Conservation (phyloP, 2,888 invertebrate species). For the Pseudococcus jackbeardsleyi region DNA sequence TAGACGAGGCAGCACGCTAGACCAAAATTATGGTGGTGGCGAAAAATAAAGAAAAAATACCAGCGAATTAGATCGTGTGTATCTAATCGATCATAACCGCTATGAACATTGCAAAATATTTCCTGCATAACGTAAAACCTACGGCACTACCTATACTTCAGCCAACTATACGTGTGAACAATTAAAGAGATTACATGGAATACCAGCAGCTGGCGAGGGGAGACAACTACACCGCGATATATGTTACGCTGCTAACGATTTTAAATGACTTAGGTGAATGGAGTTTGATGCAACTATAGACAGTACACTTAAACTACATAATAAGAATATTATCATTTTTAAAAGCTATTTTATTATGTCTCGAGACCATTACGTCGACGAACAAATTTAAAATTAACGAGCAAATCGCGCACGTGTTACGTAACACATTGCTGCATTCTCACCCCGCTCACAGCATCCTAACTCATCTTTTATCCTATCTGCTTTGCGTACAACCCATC, state of each 20-base stretch:
- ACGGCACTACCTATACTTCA: neutral
- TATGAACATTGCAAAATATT: slow-evolving; percentile 63
- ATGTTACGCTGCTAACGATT: slow-evolving; percentile 21
- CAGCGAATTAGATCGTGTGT: slow-evolving; percentile 59
- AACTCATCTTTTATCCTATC: neutral
- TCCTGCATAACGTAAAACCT: slow-evolving; percentile 55
- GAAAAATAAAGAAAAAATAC: slow-evolving; percentile 22
- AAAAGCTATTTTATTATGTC: slow-evolving; percentile 16
- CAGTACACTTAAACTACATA: neutral
- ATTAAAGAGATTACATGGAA: slow-evolving; percentile 23
- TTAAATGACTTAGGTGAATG: slow-evolving; percentile 22
- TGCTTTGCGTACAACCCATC: neutral
- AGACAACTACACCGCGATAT: neutral
- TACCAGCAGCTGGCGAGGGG: neutral
- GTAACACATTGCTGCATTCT: neutral
- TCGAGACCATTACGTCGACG: neutral
- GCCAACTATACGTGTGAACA: slow-evolving; percentile 1
- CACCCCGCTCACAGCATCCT: neutral
- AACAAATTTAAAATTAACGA: slow-evolving; percentile 27
- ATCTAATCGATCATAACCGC: slow-evolving; percentile 63
- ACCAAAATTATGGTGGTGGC: slow-evolving; percentile 41
- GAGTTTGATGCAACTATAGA: neutral
- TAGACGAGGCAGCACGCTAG: neutral
- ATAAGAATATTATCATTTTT: neutral
- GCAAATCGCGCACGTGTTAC: neutral